Percentiles rank a stretch among this genome's conserved stretches.
Evolutionary conservation across 2,113 vertebrate species (phyloP).

Genomic region (Lycaon pictus): DNA sequence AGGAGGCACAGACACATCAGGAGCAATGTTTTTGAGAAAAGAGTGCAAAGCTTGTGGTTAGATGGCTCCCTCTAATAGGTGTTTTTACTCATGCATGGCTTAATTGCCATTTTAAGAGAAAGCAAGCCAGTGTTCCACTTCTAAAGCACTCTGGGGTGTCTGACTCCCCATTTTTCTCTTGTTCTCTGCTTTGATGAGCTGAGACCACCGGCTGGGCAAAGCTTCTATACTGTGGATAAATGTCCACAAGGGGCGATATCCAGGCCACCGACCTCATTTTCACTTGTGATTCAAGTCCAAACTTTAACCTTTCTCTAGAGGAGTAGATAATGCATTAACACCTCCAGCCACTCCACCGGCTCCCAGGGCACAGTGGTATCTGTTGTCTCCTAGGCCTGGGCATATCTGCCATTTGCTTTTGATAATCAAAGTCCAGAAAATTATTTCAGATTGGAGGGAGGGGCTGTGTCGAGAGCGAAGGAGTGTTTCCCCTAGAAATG

Average conservation of each 20-base stretch:
- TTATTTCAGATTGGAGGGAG: conserved; percentile 19
- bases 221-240: conserved; percentile 26
- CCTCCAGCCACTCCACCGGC: not conserved
- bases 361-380: conserved; percentile 1
- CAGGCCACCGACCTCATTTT: conserved; percentile 72
- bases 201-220: conserved; percentile 16
- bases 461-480: not conserved
- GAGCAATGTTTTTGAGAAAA: not conserved
- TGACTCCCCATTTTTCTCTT: not conserved
- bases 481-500: not conserved
- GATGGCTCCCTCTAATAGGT: not conserved
- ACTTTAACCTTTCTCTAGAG: conserved; percentile 71
- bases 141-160: not conserved
- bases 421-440: conserved; percentile 57
- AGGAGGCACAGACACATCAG: not conserved
- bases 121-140: not conserved
- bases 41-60: not conserved
- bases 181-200: conserved; percentile 67
- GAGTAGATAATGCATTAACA: conserved; percentile 73
- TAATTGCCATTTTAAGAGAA: conserved; percentile 53
- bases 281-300: conserved; percentile 60
- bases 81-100: not conserved
- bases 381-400: not conserved
- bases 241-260: not conserved
- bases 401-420: conserved; percentile 64